Evolutionary conservation across 2,113 vertebrate species (phyloP), one percentile per base, ranked within the genome.

Genomic region (Engraulis encrasicolus): DNA sequence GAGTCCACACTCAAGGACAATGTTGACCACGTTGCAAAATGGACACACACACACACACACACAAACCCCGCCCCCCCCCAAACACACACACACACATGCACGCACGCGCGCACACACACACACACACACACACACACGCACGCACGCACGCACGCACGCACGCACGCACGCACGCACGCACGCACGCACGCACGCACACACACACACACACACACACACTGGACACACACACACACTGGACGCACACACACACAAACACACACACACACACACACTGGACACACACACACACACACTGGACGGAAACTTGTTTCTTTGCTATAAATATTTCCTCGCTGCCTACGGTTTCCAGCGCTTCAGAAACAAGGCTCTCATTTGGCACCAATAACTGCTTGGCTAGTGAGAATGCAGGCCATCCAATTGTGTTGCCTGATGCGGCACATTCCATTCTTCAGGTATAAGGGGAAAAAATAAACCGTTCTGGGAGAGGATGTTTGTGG

Each of bases 21-120:
- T 93, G 91, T 92, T 86, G 95, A 94, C 92, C 93, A 93, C 94
- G 92, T 94, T 94, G 93, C 92, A 93, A 93, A 95, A 95, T 81
- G 80, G 84, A 93, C 89, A n/a, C n/a, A n/a, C n/a, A n/a, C n/a
- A n/a, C n/a, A n/a, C n/a, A n/a, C n/a, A n/a, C n/a, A n/a, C n/a
- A n/a, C n/a, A n/a, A n/a, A n/a, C n/a, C n/a, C n/a, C n/a, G n/a
- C n/a, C n/a, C n/a, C n/a, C n/a, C n/a, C n/a, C n/a, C n/a, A n/a
- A n/a, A n/a, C n/a, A n/a, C n/a, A n/a, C n/a, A n/a, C n/a, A n/a
- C n/a, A n/a, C n/a, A n/a, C n/a, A n/a, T n/a, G n/a, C n/a, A n/a
- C n/a, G n/a, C n/a, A n/a, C n/a, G n/a, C n/a, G n/a, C n/a, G n/a
- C n/a, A n/a, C n/a, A n/a, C n/a, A n/a, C n/a, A n/a, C n/a, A n/a